A percentile compares a stretch with the other conserved stretches of the same genome.
Evolutionary conservation across 2,113 vertebrate species (phyloP).

Genomic region (Clarias gariepinus): DNA sequence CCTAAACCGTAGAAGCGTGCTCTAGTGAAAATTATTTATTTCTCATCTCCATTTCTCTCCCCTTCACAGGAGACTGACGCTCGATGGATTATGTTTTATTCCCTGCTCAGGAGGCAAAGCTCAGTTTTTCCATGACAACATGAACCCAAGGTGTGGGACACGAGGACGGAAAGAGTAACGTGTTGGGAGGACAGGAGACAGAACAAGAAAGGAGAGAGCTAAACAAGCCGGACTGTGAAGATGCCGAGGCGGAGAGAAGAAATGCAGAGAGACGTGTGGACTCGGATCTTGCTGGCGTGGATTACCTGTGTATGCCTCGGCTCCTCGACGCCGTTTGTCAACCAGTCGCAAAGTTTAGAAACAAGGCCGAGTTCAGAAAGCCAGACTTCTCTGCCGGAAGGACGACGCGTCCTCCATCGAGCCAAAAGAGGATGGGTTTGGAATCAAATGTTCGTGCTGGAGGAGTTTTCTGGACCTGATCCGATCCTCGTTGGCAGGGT

Average conservation of each 20-base stretch:
- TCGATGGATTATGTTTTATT: constrained; percentile 13
- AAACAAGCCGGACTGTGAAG: constrained; percentile 63
- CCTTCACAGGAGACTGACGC: constrained; percentile 9
- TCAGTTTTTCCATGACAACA: constrained; percentile 82
- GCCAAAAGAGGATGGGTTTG: constrained; percentile 99
- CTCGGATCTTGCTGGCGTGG: constrained; percentile 92
- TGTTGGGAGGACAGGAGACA: constrained; percentile 62
- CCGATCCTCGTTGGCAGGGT: constrained; percentile 99
- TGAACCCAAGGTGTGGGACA: constrained; percentile 82
- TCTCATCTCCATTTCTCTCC: neutral
- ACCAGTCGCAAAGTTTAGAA: constrained; percentile 80
- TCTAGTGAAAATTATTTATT: constrained; percentile 3
- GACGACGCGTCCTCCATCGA: constrained; percentile 90
- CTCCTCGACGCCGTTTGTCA: constrained; percentile 78
- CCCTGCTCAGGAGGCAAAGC: constrained; percentile 62
- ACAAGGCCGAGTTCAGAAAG: constrained; percentile 58
- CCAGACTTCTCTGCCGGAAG: constrained; percentile 76
- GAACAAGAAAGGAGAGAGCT: constrained; percentile 4
- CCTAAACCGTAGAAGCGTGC: neutral
- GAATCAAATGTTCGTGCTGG: constrained; percentile 99
- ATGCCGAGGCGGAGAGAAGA: constrained; percentile 87
- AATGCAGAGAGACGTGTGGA: constrained; percentile 88
- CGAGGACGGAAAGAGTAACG: constrained; percentile 85
- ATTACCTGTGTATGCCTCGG: constrained; percentile 86
- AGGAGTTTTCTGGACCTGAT: constrained; percentile 99